phyloP scores from a whole-genome alignment of 2,888 invertebrate genomes.

The Habrosyne pyritoides region DNA sequence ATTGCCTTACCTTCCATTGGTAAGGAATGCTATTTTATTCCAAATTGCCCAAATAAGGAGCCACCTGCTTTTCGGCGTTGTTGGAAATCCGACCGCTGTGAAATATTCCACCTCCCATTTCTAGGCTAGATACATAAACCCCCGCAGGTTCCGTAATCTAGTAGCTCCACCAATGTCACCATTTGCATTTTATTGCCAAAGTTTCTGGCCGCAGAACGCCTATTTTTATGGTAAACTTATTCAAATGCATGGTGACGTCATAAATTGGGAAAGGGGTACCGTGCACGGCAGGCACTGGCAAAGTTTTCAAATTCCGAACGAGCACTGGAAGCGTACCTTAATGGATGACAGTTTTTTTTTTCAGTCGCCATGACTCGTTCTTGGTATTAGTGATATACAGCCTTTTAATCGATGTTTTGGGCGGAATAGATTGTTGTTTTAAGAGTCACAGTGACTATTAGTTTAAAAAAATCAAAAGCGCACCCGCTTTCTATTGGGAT shows the following conservation, averaged over 20 bases:
- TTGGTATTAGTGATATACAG: too few species aligned
- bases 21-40: background rate
- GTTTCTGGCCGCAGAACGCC: constrained; percentile 74
- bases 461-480: too few species aligned
- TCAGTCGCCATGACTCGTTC: too few species aligned
- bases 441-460: too few species aligned
- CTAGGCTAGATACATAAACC: constrained; percentile 20
- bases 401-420: too few species aligned
- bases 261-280: constrained; percentile 78
- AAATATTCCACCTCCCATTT: constrained; percentile 14
- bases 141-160: constrained; percentile 39
- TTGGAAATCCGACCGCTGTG: constrained; percentile 18
- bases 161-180: constrained; percentile 65
- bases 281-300: constrained; percentile 63
- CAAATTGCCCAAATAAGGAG: background rate
- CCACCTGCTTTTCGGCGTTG: constrained; percentile 1
- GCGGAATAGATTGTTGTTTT: too few species aligned
- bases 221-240: constrained; percentile 82
- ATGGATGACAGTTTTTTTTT: background rate
- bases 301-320: constrained; percentile 38
- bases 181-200: constrained; percentile 83
- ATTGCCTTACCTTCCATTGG: too few species aligned
- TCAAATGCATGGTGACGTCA: constrained; percentile 77
- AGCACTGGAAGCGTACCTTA: background rate
- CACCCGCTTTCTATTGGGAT: too few species aligned